Evolutionary conservation across 2,113 vertebrate species (phyloP), one percentile per base, ranked within the genome.

Genomic region (Pterocles burchelli): DNA sequence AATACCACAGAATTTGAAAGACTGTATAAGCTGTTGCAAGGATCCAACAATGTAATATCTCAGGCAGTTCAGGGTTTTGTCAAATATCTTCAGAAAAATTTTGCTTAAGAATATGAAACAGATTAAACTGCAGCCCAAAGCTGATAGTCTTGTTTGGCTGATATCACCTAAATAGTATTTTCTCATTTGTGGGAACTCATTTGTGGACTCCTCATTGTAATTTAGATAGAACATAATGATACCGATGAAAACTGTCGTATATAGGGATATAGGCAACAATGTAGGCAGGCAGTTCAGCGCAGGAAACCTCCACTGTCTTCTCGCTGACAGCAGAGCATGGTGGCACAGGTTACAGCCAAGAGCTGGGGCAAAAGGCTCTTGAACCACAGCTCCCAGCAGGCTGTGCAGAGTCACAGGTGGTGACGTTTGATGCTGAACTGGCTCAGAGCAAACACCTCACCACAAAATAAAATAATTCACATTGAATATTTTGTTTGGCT

Each of bases 171-270:
- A 90, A 90, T 66, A 78, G 51, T 43, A 49, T 70, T 88, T 85
- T 92, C 88, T 77, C 66, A 79, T 85, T 96, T 77, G 58, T 90
- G 58, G 28, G 36, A 77, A 62, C n/a, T 54, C 1, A 0, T 75
- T 92, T 94, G 51, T 54, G 29, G 38, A 77, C 72, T 73, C 16
- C 29, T 90, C 34, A 77, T 90, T 92, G 92, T 93, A 93, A 88
- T 94, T 96, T 86, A 93, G 83, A 88, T 92, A 67, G 55, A 80
- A 67, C 25, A 62, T 34, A 88, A 84, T 48, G 76, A 90, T 84
- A 71, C 4, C 45, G 55, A 71, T 71, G 59, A 67, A 92, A 94
- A 74, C 20, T 49, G 20, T 79, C 17, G 9, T 41, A 36, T 41
- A 22, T 6, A 70, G 41, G 85, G 24, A 49, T 49, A 52, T 3